phyloP scores from a whole-genome alignment of 2,888 invertebrate genomes.

The Tinea trinotella region DNA sequence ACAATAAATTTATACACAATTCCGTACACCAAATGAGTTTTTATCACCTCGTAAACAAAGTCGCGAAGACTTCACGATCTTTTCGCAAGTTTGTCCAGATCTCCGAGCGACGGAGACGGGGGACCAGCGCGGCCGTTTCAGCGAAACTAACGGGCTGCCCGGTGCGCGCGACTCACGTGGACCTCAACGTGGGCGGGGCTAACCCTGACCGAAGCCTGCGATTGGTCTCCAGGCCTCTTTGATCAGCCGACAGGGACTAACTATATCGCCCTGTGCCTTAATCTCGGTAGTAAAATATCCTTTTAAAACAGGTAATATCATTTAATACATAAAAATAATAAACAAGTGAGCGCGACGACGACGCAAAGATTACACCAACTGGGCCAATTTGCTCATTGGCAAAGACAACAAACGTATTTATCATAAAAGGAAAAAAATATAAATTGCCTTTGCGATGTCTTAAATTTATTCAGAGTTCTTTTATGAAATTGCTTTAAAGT shows the following conservation, averaged over 20 bases:
- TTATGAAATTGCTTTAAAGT: constrained; percentile 18
- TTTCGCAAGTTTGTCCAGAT: constrained; percentile 35
- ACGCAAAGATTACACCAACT: background rate
- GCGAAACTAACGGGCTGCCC: constrained; percentile 47
- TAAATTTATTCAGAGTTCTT: constrained; percentile 18
- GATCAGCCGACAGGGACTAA: constrained; percentile 67
- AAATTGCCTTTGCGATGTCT: constrained; percentile 15
- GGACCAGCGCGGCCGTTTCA: constrained; percentile 28
- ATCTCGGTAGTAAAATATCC: constrained; percentile 70
- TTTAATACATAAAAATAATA: constrained; percentile 45
- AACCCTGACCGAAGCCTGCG: constrained; percentile 29
- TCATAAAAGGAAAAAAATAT: constrained; percentile 1
- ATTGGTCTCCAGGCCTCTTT: constrained; percentile 56
- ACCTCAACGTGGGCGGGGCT: constrained; percentile 46
- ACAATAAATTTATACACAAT: background rate
- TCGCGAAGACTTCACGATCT: constrained; percentile 25
- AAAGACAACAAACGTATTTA: constrained; percentile 2
- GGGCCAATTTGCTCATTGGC: background rate
- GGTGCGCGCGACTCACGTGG: constrained; percentile 69
- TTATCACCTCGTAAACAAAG: background rate
- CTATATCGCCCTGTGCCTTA: constrained; percentile 67
- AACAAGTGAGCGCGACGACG: background rate
- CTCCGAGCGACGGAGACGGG: constrained; percentile 46
- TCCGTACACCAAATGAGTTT: background rate
- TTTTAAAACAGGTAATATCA: constrained; percentile 72